Evolutionary conservation across 2,888 invertebrate species (phyloP).

Genomic region (Clostera curtula): DNA sequence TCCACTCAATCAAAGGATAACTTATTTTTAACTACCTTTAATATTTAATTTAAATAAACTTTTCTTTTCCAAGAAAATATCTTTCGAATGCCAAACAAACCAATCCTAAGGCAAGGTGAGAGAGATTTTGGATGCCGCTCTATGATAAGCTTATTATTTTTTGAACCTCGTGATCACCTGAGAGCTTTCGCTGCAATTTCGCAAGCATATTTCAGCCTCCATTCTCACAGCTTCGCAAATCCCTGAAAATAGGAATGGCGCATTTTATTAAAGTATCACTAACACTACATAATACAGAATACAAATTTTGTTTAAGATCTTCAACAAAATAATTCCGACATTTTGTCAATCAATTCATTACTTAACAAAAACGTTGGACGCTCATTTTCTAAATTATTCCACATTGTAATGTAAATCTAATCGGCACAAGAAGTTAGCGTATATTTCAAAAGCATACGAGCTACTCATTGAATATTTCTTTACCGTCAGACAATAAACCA

Average conservation of each 20-base stretch:
- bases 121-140: conserved; percentile 40
- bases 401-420: too few species aligned
- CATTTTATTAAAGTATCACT: conserved; percentile 10
- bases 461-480: too few species aligned
- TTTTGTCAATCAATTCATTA: too few species aligned
- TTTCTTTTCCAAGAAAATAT: conserved; percentile 36
- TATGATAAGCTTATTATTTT: conserved; percentile 38
- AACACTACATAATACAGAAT: too few species aligned
- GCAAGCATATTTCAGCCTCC: conserved; percentile 23
- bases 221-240: conserved; percentile 41
- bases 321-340: conserved; percentile 1
- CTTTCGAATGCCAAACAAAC: conserved; percentile 33
- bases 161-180: conserved; percentile 19
- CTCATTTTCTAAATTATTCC: too few species aligned
- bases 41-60: conserved; percentile 50
- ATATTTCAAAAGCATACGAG: too few species aligned
- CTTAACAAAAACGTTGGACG: too few species aligned
- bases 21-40: conserved; percentile 41
- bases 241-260: conserved; percentile 23
- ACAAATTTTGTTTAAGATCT: conserved; percentile 13
- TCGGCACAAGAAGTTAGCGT: too few species aligned
- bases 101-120: conserved; percentile 50
- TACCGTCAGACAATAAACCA: too few species aligned
- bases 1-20: conserved; percentile 37
- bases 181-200: conserved; percentile 31